These are phyloP conservation scores for Riptortus pedestris DNA, from an alignment of 1,140 invertebrate species.

Conservation along the genomic window DNA sequence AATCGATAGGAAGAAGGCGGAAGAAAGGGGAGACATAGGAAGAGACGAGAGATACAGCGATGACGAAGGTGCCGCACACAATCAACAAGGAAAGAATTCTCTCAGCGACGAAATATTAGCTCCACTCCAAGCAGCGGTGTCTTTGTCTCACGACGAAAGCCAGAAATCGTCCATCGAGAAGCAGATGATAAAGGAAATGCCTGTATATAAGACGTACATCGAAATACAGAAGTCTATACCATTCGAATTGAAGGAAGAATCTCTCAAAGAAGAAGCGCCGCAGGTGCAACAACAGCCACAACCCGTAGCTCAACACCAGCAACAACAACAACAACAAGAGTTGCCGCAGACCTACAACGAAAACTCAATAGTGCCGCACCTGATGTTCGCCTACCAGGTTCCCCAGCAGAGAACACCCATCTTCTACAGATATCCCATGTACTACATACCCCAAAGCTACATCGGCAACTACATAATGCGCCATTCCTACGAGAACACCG, in stretches of 20 bases:
- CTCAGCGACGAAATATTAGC: constrained; percentile 36
- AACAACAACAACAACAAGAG: not conserved
- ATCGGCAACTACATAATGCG: constrained; percentile 24
- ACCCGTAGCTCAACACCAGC: not conserved
- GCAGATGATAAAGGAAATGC: constrained; percentile 24
- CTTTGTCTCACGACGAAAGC: constrained; percentile 36
- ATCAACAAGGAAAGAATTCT: not conserved
- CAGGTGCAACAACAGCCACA: not conserved
- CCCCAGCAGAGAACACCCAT: not conserved
- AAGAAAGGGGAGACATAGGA: constrained; percentile 3
- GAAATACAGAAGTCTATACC: constrained; percentile 32
- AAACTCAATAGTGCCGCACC: constrained; percentile 25
- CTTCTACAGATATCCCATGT: constrained; percentile 13
- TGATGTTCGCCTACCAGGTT: constrained; percentile 20
- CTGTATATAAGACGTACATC: constrained; percentile 28
- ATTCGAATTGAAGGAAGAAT: constrained; percentile 27
- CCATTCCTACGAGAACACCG: constrained; percentile 24
- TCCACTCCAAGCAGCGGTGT: constrained; percentile 40
- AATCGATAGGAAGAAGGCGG: not conserved
- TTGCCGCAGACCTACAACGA: not conserved
- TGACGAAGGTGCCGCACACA: not conserved
- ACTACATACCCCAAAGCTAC: constrained; percentile 21
- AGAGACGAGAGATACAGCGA: not conserved
- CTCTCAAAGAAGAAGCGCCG: not conserved
- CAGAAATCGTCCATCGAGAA: constrained; percentile 29